Evolutionary conservation across 2,113 vertebrate genomes (phyloP), one percentile per base, ranked within the genome.

Genomic region (Sceloporus tristichus): DNA sequence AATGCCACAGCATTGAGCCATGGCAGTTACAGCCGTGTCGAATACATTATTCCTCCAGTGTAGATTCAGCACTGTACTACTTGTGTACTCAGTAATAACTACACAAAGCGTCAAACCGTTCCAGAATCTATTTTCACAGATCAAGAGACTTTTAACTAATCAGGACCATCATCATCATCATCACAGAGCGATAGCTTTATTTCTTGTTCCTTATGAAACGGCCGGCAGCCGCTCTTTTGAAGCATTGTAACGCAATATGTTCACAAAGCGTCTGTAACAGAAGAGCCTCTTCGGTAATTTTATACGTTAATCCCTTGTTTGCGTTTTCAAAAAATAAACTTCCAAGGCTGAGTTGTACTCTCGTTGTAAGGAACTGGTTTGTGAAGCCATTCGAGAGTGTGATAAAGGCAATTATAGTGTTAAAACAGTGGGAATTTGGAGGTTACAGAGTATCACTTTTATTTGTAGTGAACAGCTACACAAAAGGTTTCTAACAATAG

Each of bases 201-300:
- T 0, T 34, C 2, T 38, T 48, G 48, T 48, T 48, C 71, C 48
- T 62, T 0, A 40, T 23, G 2, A 76, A 29, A 54, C 25, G 13
- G n/a, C 65, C 0, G 5, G 16, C 54, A 29, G 2, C 27, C 13
- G 5, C 6, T 84, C 27, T 82, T 71, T 74, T 21, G 29, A 23
- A 23, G 38, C 23, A 38, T 65, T 65, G 18, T 79, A 40, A 40
- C 19, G 65, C 42, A 38, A 13, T 14, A 56, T 29, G 27, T n/a
- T 34, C 53, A 73, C 4, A 29, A 71, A 9, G 29, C 5, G 5
- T 29, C 10, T 19, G 48, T 23, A 80, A 71, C 0, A 71, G 25
- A 1, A 3, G 0, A 75, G 38, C 0, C 21, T 6, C 13, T 1
- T 34, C 34, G 34, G 34, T 66, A 23, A 76, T 87, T 7, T 75